Evolutionary conservation across 2,113 vertebrate genomes (phyloP).

Genomic region (Aptenodytes forsteri): DNA sequence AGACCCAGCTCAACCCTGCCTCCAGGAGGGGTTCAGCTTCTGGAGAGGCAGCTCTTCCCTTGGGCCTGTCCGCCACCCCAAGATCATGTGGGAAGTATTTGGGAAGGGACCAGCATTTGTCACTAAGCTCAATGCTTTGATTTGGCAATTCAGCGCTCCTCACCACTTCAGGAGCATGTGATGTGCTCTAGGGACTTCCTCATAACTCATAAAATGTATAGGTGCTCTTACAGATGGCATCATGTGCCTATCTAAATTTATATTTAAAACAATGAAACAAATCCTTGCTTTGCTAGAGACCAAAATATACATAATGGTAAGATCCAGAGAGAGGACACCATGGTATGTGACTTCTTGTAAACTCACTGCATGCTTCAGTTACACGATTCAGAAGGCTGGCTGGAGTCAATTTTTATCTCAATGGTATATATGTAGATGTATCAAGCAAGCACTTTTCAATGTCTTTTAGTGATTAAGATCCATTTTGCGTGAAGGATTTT

Average conservation of each 20-base stretch:
- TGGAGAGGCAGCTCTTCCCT: not conserved
- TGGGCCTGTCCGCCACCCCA: not conserved
- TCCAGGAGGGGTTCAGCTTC: not conserved
- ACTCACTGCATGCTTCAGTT: fast-evolving
- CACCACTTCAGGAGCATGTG: not conserved
- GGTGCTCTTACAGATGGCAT: not conserved
- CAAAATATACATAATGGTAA: not conserved
- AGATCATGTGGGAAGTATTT: not conserved
- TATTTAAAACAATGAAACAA: not conserved
- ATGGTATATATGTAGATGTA: not conserved
- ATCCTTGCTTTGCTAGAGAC: not conserved
- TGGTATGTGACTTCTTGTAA: fast-evolving
- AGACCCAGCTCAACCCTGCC: not conserved
- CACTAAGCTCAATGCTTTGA: not conserved
- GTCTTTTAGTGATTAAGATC: not conserved
- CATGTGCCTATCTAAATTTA: not conserved
- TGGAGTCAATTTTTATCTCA: not conserved
- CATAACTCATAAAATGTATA: not conserved
- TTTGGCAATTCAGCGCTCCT: not conserved
- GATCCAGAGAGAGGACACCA: not conserved
- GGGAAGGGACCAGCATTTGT: not conserved
- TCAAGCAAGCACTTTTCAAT: not conserved
- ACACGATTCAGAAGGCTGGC: not conserved
- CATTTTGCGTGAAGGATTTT: not conserved
- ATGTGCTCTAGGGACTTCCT: not conserved